Percentiles rank a stretch among this genome's conserved stretches.
Evolutionary conservation across 2,888 invertebrate species (phyloP).

Genomic region (Augochlorella aurata): DNA sequence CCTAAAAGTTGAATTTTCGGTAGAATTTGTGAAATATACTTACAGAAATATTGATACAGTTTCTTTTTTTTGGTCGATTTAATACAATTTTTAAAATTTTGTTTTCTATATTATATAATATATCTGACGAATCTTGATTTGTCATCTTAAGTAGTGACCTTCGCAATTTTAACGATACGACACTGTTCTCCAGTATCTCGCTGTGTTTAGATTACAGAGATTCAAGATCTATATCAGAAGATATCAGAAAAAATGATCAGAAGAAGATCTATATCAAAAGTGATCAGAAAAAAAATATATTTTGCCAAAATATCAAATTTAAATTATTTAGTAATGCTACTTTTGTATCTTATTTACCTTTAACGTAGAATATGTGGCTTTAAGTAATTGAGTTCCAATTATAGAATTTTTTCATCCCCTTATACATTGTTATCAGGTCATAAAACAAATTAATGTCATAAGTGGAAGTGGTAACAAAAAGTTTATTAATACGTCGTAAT

Average conservation of each 20-base stretch:
- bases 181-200: neutral
- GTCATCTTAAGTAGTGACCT: conserved; percentile 22
- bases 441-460: neutral
- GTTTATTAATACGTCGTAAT: conserved; percentile 52
- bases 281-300: too few relatives aligned
- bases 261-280: too few relatives aligned
- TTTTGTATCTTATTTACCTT: too few relatives aligned
- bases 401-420: neutral
- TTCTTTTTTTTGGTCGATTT: conserved; percentile 90
- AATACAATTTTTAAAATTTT: conserved; percentile 86
- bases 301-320: too few relatives aligned
- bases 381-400: neutral
- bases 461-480: conserved; percentile 32
- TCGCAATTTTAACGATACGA: neutral
- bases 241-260: too few relatives aligned
- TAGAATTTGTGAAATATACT: conserved; percentile 45
- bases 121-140: neutral
- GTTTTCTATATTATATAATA: conserved; percentile 70
- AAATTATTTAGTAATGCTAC: too few relatives aligned
- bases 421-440: neutral
- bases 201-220: too few relatives aligned
- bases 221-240: too few relatives aligned
- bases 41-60: conserved; percentile 86
- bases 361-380: neutral
- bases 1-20: conserved; percentile 10